A percentile compares a stretch with the other conserved stretches of the same genome.
phyloP scores from a whole-genome alignment of 2,888 invertebrate genomes.

The Dolichopus griseipennis region DNA sequence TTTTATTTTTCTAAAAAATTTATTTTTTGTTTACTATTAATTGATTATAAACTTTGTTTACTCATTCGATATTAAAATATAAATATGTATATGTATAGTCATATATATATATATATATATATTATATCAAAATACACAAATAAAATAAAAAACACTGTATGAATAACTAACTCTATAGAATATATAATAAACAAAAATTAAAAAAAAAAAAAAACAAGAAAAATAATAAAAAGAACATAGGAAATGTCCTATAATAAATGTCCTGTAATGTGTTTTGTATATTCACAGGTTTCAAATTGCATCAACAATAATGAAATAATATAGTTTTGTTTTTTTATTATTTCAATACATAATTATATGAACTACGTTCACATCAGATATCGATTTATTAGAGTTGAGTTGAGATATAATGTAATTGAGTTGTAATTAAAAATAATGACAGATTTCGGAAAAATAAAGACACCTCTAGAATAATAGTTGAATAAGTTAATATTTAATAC shows the following conservation, averaged over 20 bases:
- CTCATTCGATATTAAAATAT: not conserved
- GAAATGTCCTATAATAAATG: not conserved
- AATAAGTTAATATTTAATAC: too few relatives aligned
- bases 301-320: not conserved
- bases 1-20: too few relatives aligned
- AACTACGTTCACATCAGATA: too few relatives aligned
- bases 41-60: not conserved
- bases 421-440: too few relatives aligned
- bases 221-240: not conserved
- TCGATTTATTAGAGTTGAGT: too few relatives aligned
- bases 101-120: too few relatives aligned
- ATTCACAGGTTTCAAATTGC: slow-evolving; percentile 6
- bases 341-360: too few relatives aligned
- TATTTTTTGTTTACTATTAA: not conserved
- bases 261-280: not conserved
- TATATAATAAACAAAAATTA: not conserved
- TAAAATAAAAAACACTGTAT: not conserved
- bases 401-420: too few relatives aligned
- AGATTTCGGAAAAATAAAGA: too few relatives aligned
- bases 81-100: not conserved
- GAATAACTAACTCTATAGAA: not conserved
- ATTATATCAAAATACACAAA: too few relatives aligned
- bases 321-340: not conserved
- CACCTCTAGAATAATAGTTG: too few relatives aligned
- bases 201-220: not conserved